Percentiles rank a stretch among this genome's conserved stretches.
Conservation (phyloP, 2,797 vertebrate genomes). For the Phalloptychus januarius region DNA sequence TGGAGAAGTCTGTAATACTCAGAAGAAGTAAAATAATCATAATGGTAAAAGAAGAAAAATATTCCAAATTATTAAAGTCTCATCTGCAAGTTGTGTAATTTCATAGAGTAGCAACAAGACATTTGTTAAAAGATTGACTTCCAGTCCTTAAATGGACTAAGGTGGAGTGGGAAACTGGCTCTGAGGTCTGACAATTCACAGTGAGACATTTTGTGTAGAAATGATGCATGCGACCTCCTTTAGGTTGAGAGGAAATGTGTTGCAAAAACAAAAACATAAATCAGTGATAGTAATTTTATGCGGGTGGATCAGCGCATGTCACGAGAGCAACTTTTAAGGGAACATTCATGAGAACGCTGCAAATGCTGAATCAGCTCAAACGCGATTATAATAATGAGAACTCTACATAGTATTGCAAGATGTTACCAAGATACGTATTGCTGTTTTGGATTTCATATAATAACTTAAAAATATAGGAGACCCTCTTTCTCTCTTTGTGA, state of each 20-base stretch:
- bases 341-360: background rate
- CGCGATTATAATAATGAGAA: background rate
- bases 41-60: too few relatives aligned
- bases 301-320: background rate
- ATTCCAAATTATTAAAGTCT: background rate
- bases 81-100: background rate
- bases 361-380: background rate
- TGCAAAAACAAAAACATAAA: background rate
- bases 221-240: background rate
- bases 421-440: background rate
- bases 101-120: background rate
- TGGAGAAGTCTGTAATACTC: background rate
- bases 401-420: background rate
- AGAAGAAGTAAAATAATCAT: background rate
- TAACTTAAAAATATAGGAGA: background rate
- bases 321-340: background rate
- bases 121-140: background rate
- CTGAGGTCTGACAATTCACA: background rate
- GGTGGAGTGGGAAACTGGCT: background rate
- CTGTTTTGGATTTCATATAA: background rate
- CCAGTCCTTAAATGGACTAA: background rate
- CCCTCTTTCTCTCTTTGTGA: background rate
- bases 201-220: background rate
- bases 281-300: background rate
- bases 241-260: background rate